Evolutionary conservation across 2,888 invertebrate genomes (phyloP), one percentile per base, ranked within the genome.

Genomic region (Sepiola atlantica): DNA sequence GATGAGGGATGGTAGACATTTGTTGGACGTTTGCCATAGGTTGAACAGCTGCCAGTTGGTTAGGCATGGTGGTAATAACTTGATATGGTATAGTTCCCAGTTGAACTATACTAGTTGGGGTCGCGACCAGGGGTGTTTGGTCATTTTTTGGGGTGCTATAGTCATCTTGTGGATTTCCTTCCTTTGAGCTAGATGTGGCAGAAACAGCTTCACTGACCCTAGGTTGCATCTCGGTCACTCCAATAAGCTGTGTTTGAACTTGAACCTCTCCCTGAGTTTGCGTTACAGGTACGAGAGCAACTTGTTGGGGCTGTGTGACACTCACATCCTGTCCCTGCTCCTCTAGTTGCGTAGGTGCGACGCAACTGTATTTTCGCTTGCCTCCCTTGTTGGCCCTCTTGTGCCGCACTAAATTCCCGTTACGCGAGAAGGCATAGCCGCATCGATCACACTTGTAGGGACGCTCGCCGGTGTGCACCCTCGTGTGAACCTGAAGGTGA

Each of bases 351-450:
- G 92, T 21, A 6, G 92, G 92, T 54, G 92, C 54, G 2, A 92
- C 35, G 20, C 92, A 92, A 16, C 92, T 92, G 92, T 92, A 92
- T 92, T 92, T 92, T 8, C 92, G 92, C 24, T 92, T 92, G 92
- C 92, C 92, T 6, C 92, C 55, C n/a, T 55, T 92, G 92, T 92
- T 92, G 55, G 95, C 94, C 92, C 94, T 94, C 10, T 93, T 90
- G 90, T 95, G 95, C 8, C 94, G 90, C 90, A 95, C 94, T 3
- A 95, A 77, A 94, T 95, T 45, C 94, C 94, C 35, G 93, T 94
- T 35, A 94, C 95, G 35, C 94, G 94, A 94, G 94, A 95, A 90
- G 94, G 94, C 91, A 94, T 95, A 91, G 54, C 94, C 95, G 55
- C 91, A 91, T 35, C 77, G 55, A 20, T 94, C 93, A 77, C 94